Evolutionary conservation across 2,888 invertebrate genomes (phyloP), one percentile per base, ranked within the genome.

Genomic region (Apocheima hispidaria): DNA sequence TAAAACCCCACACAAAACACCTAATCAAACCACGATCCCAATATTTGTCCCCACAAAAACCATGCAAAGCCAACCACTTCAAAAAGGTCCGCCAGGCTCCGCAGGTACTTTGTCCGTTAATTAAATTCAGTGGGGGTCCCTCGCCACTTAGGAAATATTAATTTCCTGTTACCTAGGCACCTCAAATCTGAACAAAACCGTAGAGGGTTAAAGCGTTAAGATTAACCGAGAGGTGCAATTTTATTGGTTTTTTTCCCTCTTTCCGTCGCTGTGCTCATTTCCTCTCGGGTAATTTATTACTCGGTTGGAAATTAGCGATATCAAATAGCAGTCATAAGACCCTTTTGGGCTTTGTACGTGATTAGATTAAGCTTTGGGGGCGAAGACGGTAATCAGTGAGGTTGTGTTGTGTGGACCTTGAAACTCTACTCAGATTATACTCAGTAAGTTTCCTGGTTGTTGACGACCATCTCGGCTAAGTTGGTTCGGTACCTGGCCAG

Each of bases 201-300:
- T 74, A 78, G 79, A 77, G 85, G 86, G 86, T 86, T 87, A 83
- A 87, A 78, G 83, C 86, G 85, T 84, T 86, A 83, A 87, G 88
- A 90, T 89, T 88, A 89, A 89, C 86, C 84, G 77, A 73, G 79
- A 87, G 84, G 87, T 86, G 88, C 86, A 86, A 87, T 90, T 90
- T 89, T 90, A 90, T 89, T 90, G 88, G 87, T 88, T 90, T 90
- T 89, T 90, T 86, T 85, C 86, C 87, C 86, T 84, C 82, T 82
- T 88, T 84, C 86, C 88, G 83, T 82, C 72, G 82, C 78, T 79
- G 81, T 83, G 83, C 87, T 90, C 88, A 90, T 89, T 90, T 90
- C 88, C 89, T 82, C 81, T 78, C 70, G 69, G 77, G 82, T 88
- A 88, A 90, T 90, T 90, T 90, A 89, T 88, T 83, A 74, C 82